Percentiles rank a stretch among this genome's conserved stretches.
Conservation (phyloP, 2,888 invertebrate species). For the Dromius quadrimaculatus region DNA sequence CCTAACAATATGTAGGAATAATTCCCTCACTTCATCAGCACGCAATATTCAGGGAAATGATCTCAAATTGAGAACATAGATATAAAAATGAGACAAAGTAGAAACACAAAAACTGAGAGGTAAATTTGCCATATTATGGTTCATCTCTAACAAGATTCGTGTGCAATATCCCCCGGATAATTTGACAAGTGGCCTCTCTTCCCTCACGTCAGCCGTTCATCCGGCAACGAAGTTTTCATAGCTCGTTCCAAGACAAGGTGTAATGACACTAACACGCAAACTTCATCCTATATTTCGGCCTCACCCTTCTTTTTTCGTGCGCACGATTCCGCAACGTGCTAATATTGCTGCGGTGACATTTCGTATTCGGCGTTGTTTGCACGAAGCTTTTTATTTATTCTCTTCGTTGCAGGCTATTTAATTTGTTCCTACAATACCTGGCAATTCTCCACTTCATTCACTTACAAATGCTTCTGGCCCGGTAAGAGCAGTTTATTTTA, state of each 20-base stretch:
- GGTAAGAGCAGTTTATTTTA: not conserved
- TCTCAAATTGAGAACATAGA: too few relatives aligned
- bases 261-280: constrained; percentile 37
- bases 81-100: too few relatives aligned
- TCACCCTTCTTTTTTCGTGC: not conserved
- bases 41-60: too few relatives aligned
- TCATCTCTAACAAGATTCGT: too few relatives aligned
- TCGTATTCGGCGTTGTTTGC: constrained; percentile 1
- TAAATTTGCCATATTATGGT: too few relatives aligned
- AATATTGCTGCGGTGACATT: constrained; percentile 17
- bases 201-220: constrained; percentile 6
- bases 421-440: constrained; percentile 38
- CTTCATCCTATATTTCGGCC: not conserved
- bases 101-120: too few relatives aligned
- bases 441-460: constrained; percentile 22
- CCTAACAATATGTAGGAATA: too few relatives aligned
- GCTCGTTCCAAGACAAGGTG: constrained; percentile 12
- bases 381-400: constrained; percentile 31
- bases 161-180: too few relatives aligned
- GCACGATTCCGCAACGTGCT: constrained; percentile 16
- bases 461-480: constrained; percentile 11
- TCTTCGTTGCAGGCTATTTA: constrained; percentile 26
- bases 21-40: too few relatives aligned
- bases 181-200: too few relatives aligned
- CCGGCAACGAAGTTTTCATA: constrained; percentile 1